phyloP scores from a whole-genome alignment of 2,888 invertebrate genomes.

The Adelognathus sp. region DNA sequence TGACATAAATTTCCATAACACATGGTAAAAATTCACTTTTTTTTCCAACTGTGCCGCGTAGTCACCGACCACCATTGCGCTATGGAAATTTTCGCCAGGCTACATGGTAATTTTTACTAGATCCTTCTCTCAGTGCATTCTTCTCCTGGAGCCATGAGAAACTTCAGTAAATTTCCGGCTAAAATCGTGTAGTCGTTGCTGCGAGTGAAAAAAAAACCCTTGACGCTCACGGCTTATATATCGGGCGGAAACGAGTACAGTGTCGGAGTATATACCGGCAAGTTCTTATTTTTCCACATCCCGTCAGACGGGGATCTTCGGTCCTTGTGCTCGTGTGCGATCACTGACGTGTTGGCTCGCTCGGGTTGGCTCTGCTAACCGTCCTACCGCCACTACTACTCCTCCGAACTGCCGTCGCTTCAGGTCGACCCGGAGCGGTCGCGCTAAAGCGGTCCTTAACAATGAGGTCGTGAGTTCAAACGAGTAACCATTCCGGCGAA shows the following conservation, averaged over 20 bases:
- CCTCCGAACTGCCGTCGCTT: conserved; percentile 25
- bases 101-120: too few relatives aligned
- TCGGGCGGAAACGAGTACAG: conserved; percentile 25
- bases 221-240: conserved; percentile 38
- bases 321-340: background rate
- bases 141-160: too few relatives aligned
- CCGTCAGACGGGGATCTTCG: conserved; percentile 9
- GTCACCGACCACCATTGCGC: too few relatives aligned
- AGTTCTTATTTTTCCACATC: conserved; percentile 48
- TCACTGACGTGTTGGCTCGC: background rate
- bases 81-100: too few relatives aligned
- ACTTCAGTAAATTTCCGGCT: too few relatives aligned
- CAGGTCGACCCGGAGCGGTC: conserved; percentile 18
- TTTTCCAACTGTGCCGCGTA: too few relatives aligned
- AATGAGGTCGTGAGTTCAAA: conserved; percentile 58
- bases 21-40: too few relatives aligned
- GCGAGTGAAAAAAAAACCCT: background rate
- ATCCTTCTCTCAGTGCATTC: too few relatives aligned
- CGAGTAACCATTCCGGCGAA: conserved; percentile 55
- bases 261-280: background rate
- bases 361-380: conserved; percentile 30
- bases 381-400: conserved; percentile 1
- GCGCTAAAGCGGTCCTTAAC: conserved; percentile 53
- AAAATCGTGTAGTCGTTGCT: background rate
- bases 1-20: too few relatives aligned